Evolutionary conservation across 2,888 invertebrate genomes (phyloP).

Genomic region (Stenchaetothrips biformis): DNA sequence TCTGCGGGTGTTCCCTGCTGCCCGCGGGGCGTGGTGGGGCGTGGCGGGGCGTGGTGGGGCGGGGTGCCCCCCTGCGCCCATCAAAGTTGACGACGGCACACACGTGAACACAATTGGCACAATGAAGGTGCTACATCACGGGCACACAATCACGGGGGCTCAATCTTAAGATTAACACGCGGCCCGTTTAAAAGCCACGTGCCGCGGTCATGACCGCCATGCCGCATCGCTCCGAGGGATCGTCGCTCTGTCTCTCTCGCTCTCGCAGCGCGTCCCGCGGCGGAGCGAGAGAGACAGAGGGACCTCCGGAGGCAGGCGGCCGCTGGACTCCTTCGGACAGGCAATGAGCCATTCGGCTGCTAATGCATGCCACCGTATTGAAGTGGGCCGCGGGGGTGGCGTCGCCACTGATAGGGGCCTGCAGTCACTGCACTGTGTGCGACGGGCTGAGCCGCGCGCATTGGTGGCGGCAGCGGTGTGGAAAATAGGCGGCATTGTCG

Average conservation of each 20-base stretch:
- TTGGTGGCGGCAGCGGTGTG: neutral
- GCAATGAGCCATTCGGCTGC: neutral
- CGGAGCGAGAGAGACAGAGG: neutral
- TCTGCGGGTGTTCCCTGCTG: neutral
- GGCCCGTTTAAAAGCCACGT: slow-evolving; percentile 1
- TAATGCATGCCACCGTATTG: neutral
- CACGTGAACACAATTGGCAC: slow-evolving; percentile 14
- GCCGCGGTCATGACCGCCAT: neutral
- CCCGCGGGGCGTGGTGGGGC: neutral
- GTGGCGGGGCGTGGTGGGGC: too few relatives aligned
- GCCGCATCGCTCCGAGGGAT: too few relatives aligned
- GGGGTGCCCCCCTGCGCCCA: neutral
- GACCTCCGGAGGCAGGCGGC: neutral
- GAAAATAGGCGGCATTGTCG: neutral
- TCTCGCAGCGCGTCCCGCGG: neutral
- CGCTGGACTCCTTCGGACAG: neutral
- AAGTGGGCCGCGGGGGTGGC: neutral
- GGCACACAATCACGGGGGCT: slow-evolving; percentile 1
- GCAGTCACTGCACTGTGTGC: too few relatives aligned
- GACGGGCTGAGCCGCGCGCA: too few relatives aligned
- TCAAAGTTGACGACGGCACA: slow-evolving; percentile 18
- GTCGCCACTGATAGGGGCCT: too few relatives aligned
- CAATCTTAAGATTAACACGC: slow-evolving; percentile 21
- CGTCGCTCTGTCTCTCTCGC: neutral
- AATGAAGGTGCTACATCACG: slow-evolving; percentile 10